Evolutionary conservation across 1,140 invertebrate species (phyloP), one percentile per base, ranked within the genome.

Genomic region (Orchestia grillus): DNA sequence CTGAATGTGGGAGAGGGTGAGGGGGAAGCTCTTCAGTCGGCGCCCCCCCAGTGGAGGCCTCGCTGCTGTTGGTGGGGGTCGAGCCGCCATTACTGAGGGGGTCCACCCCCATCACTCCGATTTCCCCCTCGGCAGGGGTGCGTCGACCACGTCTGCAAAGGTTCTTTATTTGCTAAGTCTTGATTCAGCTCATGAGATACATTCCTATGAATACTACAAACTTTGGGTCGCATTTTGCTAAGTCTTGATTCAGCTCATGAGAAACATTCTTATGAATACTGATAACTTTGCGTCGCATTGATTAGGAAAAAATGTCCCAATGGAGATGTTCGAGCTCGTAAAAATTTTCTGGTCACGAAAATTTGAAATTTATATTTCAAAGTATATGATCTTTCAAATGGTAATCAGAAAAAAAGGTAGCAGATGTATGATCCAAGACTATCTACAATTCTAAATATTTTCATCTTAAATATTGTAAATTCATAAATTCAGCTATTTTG

Each of bases 21-120:
- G 92, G 19, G 3, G 92, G 92, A 42, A 94, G 92, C 36, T 94
- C 92, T 40, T 94, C 92, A 45, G 92, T 94, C 0, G 92, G 92
- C 1, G 92, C 92, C 0, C 92, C 92, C 19, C 43, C 92, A 28
- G 92, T 94, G 44, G 92, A 94, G 11, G 92, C 92, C 92, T 94
- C 92, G 40, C 92, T 94, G 44, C 92, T 94, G 92, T 94, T 94
- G 6, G 92, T 94, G 0, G 92, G 92, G 1, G 92, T 94, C 0
- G 92, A 94, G 41, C 8, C 92, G 1, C 92, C 92, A 40, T 94
- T 94, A 44, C 92, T 94, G 4, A 94, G 44, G 43, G 92, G 92
- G 44, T 94, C 92, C 41, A 42, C 41, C 6, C 88, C 88, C 43
- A 47, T 47, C 6, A 45, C 92, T 0, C 88, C 88, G 28, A 90